A percentile compares a stretch with the other conserved stretches of the same genome.
Evolutionary conservation across 2,888 invertebrate species (phyloP).

Genomic region (Andrena minutula): DNA sequence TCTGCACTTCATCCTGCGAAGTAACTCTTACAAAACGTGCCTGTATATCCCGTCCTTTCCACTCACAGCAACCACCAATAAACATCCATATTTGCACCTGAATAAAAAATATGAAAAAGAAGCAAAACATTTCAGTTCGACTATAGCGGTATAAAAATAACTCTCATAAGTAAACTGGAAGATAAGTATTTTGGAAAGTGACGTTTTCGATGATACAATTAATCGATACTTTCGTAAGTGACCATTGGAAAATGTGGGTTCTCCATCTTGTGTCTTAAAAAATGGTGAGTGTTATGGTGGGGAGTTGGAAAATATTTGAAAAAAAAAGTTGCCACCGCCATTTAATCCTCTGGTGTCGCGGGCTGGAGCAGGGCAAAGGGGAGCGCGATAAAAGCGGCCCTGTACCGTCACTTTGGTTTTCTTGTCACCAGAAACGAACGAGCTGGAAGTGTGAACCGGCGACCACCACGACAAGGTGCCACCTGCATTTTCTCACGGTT

Average conservation of each 20-base stretch:
- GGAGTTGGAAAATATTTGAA: background rate
- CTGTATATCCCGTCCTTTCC: conserved; percentile 2
- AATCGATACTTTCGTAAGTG: too few relatives aligned
- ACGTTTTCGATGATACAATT: background rate
- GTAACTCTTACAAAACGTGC: conserved; percentile 24
- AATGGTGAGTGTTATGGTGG: too few relatives aligned
- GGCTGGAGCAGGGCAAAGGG: background rate
- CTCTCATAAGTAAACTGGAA: too few relatives aligned
- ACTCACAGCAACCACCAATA: background rate
- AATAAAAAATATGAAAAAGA: background rate
- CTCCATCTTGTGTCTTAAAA: background rate
- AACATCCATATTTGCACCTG: background rate
- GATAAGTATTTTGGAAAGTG: too few relatives aligned
- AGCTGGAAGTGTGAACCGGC: conserved; percentile 79
- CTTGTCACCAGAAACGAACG: conserved; percentile 76
- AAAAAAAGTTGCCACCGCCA: background rate
- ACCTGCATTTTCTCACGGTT: conserved; percentile 82
- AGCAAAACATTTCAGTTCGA: too few relatives aligned
- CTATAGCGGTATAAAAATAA: too few relatives aligned
- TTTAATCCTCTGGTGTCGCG: conserved; percentile 7
- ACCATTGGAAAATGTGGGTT: too few relatives aligned
- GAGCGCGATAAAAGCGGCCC: conserved; percentile 70
- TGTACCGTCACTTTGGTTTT: conserved; percentile 77
- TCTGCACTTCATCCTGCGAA: conserved; percentile 6
- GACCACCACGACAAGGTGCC: conserved; percentile 81